A percentile compares a stretch with the other conserved stretches of the same genome.
Evolutionary conservation across 2,888 invertebrate species (phyloP).

Genomic region (Vesta saturnalis): DNA sequence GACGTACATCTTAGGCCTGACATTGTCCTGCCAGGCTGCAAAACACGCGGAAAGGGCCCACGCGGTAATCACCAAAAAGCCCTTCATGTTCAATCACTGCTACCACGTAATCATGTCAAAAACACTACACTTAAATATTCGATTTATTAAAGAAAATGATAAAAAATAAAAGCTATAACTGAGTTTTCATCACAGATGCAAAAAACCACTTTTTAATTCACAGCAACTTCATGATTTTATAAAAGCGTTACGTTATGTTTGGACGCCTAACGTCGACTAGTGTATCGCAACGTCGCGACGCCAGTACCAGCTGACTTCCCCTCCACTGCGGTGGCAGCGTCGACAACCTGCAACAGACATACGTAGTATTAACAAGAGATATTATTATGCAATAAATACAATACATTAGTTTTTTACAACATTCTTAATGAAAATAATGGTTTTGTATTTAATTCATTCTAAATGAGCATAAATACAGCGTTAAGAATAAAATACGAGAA

Average conservation of each 20-base stretch:
- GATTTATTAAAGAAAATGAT: too few relatives aligned
- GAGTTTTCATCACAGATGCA: slow-evolving; percentile 50
- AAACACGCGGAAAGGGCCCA: slow-evolving; percentile 65
- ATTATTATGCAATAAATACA: slow-evolving; percentile 25
- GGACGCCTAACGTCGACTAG: slow-evolving; percentile 68
- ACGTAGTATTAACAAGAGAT: slow-evolving; percentile 32
- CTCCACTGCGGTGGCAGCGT: slow-evolving; percentile 58
- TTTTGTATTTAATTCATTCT: too few relatives aligned
- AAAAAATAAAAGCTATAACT: slow-evolving; percentile 29
- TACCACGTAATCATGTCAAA: slow-evolving; percentile 37
- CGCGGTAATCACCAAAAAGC: slow-evolving; percentile 59
- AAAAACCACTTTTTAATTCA: slow-evolving; percentile 42
- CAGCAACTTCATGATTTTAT: slow-evolving; percentile 31
- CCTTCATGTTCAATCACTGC: slow-evolving; percentile 44
- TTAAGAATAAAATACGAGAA: too few relatives aligned
- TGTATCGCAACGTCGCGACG: slow-evolving; percentile 66
- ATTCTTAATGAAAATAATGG: too few relatives aligned
- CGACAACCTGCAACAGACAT: slow-evolving; percentile 62
- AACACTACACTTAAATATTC: slow-evolving; percentile 32
- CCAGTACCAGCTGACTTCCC: slow-evolving; percentile 62
- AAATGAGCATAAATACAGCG: too few relatives aligned
- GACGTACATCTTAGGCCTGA: slow-evolving; percentile 92
- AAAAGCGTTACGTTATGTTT: slow-evolving; percentile 53
- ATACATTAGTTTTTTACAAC: too few relatives aligned
- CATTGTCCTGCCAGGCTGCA: slow-evolving; percentile 90